A percentile compares a stretch with the other conserved stretches of the same genome.
These are phyloP conservation scores for Sorex maritimensis DNA, from an alignment of 2,797 vertebrate genomes.

Conservation along the genomic window DNA sequence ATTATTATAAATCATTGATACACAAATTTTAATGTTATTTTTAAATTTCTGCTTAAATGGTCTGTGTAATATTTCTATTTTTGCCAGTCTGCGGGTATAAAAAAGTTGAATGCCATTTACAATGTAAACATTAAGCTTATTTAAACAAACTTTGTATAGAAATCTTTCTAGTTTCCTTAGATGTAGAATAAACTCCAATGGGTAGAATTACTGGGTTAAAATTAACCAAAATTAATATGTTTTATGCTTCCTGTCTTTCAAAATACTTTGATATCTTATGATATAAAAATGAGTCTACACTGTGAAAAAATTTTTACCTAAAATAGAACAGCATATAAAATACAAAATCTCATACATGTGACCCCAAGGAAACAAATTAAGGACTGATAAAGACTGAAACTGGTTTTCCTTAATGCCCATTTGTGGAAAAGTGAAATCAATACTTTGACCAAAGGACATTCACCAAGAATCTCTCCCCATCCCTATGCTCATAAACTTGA, in stretches of 20 bases:
- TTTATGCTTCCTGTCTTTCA: not conserved
- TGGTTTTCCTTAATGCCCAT: not conserved
- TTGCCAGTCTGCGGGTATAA: not conserved
- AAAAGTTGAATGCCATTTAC: not conserved
- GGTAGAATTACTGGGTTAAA: not conserved
- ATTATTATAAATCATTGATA: too few relatives aligned
- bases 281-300: not conserved
- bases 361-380: not conserved
- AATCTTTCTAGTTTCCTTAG: constrained; percentile 15
- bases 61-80: too few relatives aligned
- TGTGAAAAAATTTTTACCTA: not conserved
- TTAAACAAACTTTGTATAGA: not conserved
- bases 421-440: not conserved
- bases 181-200: not conserved
- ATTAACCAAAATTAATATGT: not conserved
- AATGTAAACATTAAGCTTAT: not conserved
- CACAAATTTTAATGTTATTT: too few relatives aligned
- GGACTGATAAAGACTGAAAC: not conserved
- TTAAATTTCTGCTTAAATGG: too few relatives aligned
- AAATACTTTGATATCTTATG: not conserved
- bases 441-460: not conserved
- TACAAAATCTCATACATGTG: not conserved
- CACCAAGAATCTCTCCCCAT: not conserved
- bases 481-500: not conserved
- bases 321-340: not conserved